These are phyloP conservation scores for Petrolisthes cinctipes DNA, from an alignment of 2,888 invertebrate genomes.

Conservation along the genomic window DNA sequence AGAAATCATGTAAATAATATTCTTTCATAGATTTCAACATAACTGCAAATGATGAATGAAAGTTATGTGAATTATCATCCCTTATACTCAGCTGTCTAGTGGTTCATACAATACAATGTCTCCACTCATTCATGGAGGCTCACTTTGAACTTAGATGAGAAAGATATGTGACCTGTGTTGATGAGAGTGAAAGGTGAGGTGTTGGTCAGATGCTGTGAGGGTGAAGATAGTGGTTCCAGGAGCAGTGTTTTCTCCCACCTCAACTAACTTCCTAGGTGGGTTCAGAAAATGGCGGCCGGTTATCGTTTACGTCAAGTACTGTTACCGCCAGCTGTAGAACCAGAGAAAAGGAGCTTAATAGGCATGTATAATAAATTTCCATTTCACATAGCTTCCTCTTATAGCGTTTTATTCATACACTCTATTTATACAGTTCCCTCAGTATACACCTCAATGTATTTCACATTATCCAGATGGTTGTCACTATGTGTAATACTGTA, in stretches of 20 bases:
- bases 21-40: no score
- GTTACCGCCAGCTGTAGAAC: conserved; percentile 80
- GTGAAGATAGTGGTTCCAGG: conserved; percentile 80
- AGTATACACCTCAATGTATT: no score
- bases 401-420: no score
- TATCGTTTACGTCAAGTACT: conserved; percentile 93
- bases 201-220: conserved; percentile 78
- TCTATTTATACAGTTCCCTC: no score
- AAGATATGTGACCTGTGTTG: conserved; percentile 58
- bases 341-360: no score
- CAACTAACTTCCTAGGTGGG: conserved; percentile 90
- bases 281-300: conserved; percentile 87
- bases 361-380: no score
- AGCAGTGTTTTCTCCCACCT: conserved; percentile 84
- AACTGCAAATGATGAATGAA: no score
- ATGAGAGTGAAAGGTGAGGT: conserved; percentile 55
- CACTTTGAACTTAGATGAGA: conserved; percentile 52
- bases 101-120: conserved; percentile 58
- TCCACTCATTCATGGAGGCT: conserved; percentile 51
- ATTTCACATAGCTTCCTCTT: no score
- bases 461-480: no score
- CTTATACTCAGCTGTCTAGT: conserved; percentile 70
- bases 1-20: no score
- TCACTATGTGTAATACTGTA: no score
- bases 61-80: no score